A percentile compares a stretch with the other conserved stretches of the same genome.
Evolutionary conservation across 2,797 vertebrate genomes (phyloP).

Genomic region (Kryptopterus vitreolus): DNA sequence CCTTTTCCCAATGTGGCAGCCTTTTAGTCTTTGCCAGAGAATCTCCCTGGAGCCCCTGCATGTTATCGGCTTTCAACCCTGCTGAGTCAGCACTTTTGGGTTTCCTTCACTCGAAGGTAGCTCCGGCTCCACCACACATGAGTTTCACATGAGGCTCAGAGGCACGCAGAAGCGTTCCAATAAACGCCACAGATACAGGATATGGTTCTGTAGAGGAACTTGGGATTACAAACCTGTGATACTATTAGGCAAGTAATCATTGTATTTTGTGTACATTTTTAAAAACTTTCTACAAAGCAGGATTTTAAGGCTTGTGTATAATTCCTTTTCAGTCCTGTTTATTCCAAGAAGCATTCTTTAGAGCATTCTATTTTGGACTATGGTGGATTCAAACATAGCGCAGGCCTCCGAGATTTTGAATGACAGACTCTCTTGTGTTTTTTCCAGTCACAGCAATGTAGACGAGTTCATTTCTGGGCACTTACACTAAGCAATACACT

Average conservation of each 20-base stretch:
- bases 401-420: neutral
- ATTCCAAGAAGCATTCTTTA: neutral
- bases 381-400: neutral
- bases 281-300: neutral
- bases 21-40: too few relatives aligned
- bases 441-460: neutral
- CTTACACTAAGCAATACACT: neutral
- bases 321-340: neutral
- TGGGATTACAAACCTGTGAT: too few relatives aligned
- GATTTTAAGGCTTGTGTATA: neutral
- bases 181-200: too few relatives aligned
- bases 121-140: too few relatives aligned
- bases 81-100: too few relatives aligned
- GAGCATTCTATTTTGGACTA: neutral
- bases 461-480: neutral
- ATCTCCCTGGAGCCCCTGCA: too few relatives aligned
- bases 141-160: too few relatives aligned
- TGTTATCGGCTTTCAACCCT: too few relatives aligned
- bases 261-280: neutral
- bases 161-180: too few relatives aligned
- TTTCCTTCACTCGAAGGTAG: too few relatives aligned
- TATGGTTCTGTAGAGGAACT: too few relatives aligned
- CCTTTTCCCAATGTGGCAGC: too few relatives aligned
- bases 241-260: neutral
- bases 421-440: neutral